Evolutionary conservation across 2,888 invertebrate species (phyloP).

Genomic region (Clivina fossor): DNA sequence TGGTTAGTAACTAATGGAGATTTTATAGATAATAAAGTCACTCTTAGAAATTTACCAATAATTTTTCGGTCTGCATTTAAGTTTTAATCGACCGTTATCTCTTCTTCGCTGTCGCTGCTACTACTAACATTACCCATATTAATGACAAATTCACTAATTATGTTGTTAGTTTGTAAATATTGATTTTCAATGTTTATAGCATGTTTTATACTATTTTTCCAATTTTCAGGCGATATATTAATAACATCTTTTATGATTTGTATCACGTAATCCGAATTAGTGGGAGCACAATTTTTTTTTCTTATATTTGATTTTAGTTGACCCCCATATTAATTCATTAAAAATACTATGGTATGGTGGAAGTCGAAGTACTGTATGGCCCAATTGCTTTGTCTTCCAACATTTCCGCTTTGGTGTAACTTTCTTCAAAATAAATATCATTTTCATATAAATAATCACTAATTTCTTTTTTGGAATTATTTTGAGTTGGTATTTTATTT

Average conservation of each 20-base stretch:
- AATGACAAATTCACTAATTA: background rate
- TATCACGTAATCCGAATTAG: no score
- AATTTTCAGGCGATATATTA: slow-evolving; percentile 2
- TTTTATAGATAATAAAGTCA: no score
- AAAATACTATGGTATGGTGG: background rate
- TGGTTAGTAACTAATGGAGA: no score
- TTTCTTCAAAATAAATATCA: no score
- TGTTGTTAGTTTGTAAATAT: background rate
- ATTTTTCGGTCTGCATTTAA: no score
- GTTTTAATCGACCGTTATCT: no score
- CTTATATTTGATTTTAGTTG: slow-evolving; percentile 22
- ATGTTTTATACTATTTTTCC: slow-evolving; percentile 20
- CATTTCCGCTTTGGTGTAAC: slow-evolving; percentile 10
- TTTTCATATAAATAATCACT: no score
- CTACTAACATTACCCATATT: background rate
- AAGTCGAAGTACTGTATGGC: background rate
- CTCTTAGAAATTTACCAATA: no score
- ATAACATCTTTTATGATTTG: no score
- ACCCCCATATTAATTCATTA: background rate
- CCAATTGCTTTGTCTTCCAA: slow-evolving; percentile 13
- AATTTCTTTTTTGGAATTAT: slow-evolving; percentile 19
- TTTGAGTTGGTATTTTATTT: slow-evolving; percentile 17
- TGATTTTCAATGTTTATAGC: slow-evolving; percentile 16
- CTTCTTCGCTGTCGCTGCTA: background rate
- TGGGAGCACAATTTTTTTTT: slow-evolving; percentile 15